Conservation (phyloP, 1,140 invertebrate genomes). For the Thrips palmi region DNA sequence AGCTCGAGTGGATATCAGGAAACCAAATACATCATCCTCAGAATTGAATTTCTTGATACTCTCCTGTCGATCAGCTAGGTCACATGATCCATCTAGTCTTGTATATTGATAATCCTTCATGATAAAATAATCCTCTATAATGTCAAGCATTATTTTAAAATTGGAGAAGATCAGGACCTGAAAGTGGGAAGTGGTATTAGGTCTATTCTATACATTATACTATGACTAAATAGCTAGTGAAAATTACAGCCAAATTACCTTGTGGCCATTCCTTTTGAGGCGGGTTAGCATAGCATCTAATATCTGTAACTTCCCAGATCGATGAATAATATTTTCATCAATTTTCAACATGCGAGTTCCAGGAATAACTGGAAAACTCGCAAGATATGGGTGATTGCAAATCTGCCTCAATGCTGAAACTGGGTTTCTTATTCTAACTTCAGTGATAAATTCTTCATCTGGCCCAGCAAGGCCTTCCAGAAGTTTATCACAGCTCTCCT, state of each 20-base stretch:
- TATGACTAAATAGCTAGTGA: conserved; percentile 23
- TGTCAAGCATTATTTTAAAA: conserved; percentile 42
- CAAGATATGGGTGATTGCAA: conserved; percentile 53
- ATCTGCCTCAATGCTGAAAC: conserved; percentile 41
- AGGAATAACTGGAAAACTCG: conserved; percentile 33
- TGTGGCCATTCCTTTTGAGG: conserved; percentile 37
- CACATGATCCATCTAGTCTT: conserved; percentile 41
- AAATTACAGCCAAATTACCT: conserved; percentile 28
- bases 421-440: conserved; percentile 16
- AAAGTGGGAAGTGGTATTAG: conserved; percentile 6
- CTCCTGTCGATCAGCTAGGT: conserved; percentile 21
- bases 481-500: no score
- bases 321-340: conserved; percentile 35
- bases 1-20: conserved; percentile 39
- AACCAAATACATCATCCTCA: conserved; percentile 31
- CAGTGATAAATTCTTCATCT: conserved; percentile 14
- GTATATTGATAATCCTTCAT: conserved; percentile 32
- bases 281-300: conserved; percentile 43
- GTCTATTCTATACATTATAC: conserved; percentile 2
- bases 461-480: no score
- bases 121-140: conserved; percentile 46
- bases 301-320: conserved; percentile 48
- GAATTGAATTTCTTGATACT: conserved; percentile 33
- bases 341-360: conserved; percentile 22
- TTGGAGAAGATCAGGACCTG: conserved; percentile 53